Base-by-base conservation (phyloP, 1,140 invertebrate genomes). In the Chionoecetes opilio region DNA sequence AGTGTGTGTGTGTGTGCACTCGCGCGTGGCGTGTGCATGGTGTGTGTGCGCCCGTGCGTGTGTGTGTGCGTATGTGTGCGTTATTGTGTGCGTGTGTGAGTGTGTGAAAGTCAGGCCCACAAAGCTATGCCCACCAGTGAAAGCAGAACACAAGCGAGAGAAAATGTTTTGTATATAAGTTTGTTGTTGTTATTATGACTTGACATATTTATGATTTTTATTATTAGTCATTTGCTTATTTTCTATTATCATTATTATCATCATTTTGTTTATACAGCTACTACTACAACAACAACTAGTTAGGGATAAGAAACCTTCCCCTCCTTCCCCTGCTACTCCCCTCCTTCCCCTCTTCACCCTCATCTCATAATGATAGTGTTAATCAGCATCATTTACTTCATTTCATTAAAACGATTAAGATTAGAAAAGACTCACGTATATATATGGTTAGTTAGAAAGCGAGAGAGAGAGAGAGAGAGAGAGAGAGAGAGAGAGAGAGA, bases 91-190 rank as follows among this genome's bases (percentile, higher is more conserved):
- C n/a, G 63, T 75, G 63, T 75, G 63, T 75, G 63, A n/a, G 63
- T 75, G 63, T 75, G 63, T 75, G 63, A 75, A 75, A 75, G 63
- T 75, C 63, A 75, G n/a, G n/a, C 63, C 63, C n/a, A 75, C 63
- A 75, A 26, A 75, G n/a, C 1, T 75, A 75, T 75, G 63, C 63
- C 63, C 63, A 21, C 9, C 63, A 75, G 63, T 8, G 63, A 75
- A 75, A 75, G 63, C 63, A 75, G 63, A 75, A 17, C 63, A 75
- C 63, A 75, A 21, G 63, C 6, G 26, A 75, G 63, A 75, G 63
- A 75, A 75, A 75, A 14, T 17, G n/a, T n/a, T n/a, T n/a, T 26
- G 63, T 26, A 2, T 26, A 46, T 26, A 63, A 26, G 53, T 63
- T n/a, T 46, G n/a, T 75, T 75, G n/a, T 75, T 75, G 2, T 75